These are phyloP conservation scores for Uropsilus gracilis DNA, from an alignment of 2,113 vertebrate species.

Conservation along the genomic window DNA sequence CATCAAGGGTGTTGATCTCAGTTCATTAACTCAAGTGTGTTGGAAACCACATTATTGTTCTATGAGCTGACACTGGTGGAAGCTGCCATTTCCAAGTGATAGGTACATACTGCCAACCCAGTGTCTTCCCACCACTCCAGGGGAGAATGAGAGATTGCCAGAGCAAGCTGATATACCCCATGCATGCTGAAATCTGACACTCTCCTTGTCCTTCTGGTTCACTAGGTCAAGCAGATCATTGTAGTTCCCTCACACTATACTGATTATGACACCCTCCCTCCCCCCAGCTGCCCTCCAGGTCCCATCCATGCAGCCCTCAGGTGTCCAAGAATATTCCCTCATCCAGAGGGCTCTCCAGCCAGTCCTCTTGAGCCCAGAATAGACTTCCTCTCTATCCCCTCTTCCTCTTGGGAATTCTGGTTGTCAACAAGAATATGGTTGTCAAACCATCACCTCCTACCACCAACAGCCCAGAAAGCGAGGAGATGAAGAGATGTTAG, in stretches of 20 bases:
- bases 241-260: neutral
- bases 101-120: rapidly evolving
- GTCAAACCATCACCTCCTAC: neutral
- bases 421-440: neutral
- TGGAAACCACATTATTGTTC: neutral
- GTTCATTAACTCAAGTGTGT: neutral
- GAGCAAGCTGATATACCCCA: rapidly evolving
- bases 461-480: neutral
- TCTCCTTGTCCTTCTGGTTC: neutral
- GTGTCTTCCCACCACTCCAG: neutral
- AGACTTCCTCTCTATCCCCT: neutral
- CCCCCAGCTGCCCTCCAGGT: neutral
- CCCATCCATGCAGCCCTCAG: rapidly evolving
- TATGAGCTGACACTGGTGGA: neutral
- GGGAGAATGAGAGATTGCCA: no score
- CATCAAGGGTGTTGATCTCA: neutral
- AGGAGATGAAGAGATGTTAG: neutral
- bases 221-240: neutral
- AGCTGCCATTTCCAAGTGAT: neutral
- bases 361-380: neutral
- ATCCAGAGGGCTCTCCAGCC: neutral
- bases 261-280: neutral
- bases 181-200: rapidly evolving
- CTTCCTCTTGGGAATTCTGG: neutral
- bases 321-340: neutral